Conservation (phyloP, 2,797 vertebrate species). For the Rostrhamus sociabilis region DNA sequence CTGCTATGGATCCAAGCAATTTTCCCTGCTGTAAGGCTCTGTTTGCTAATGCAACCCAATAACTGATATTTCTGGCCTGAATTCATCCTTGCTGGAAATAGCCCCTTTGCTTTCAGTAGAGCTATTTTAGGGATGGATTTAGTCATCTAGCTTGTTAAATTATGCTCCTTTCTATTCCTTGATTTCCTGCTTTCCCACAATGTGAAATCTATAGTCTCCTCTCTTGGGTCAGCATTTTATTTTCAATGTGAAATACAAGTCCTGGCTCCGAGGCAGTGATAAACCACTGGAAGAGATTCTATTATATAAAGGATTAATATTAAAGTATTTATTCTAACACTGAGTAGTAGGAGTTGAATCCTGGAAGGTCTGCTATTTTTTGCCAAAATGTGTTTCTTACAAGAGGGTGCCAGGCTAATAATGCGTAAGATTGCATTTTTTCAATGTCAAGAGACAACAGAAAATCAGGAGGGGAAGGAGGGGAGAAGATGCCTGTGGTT, state of each 20-base stretch:
- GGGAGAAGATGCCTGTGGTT: neutral
- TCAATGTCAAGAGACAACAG: neutral
- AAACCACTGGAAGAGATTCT: neutral
- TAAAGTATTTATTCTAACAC: neutral
- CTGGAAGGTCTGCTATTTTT: neutral
- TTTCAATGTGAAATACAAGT: neutral
- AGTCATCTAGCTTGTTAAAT: conserved; percentile 23
- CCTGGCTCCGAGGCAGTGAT: neutral
- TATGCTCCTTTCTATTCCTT: conserved; percentile 16
- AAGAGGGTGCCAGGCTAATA: neutral
- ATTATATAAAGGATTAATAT: neutral
- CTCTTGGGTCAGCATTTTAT: conserved; percentile 7
- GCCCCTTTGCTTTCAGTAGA: neutral
- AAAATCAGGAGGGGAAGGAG: neutral
- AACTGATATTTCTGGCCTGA: conserved; percentile 31
- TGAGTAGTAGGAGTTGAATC: neutral
- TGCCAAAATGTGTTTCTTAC: neutral
- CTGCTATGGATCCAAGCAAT: neutral
- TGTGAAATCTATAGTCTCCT: neutral
- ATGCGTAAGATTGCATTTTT: neutral
- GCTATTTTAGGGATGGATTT: conserved; percentile 22
- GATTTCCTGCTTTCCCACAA: neutral
- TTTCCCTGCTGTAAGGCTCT: neutral
- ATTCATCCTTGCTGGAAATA: conserved; percentile 32
- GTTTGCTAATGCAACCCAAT: conserved; percentile 20